A percentile compares a stretch with the other conserved stretches of the same genome.
These are phyloP conservation scores for Euglossa dilemma DNA, from an alignment of 1,140 invertebrate species.

Conservation along the genomic window DNA sequence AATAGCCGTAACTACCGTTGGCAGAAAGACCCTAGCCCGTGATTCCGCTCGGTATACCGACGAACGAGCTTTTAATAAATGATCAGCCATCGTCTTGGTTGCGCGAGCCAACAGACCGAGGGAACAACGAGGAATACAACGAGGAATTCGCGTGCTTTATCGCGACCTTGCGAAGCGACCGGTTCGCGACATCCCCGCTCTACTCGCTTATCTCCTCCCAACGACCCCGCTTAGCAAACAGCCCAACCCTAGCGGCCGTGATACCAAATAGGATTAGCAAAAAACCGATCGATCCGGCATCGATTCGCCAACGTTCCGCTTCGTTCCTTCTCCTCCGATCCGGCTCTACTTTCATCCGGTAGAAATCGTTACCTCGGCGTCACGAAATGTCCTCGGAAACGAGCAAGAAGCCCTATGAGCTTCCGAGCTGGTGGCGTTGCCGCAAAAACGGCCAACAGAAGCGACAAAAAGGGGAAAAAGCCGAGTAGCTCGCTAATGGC, in stretches of 20 bases:
- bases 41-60: conserved; percentile 1
- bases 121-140: neutral
- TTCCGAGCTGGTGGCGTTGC: conserved; percentile 15
- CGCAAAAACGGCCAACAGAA: conserved; percentile 38
- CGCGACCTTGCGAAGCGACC: neutral
- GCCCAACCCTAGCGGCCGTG: neutral
- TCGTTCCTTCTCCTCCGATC: neutral
- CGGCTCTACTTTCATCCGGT: too few relatives aligned
- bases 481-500: conserved; percentile 57
- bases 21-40: neutral
- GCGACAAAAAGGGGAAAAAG: conserved; percentile 37
- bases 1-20: conserved; percentile 5
- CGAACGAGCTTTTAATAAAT: conserved; percentile 46
- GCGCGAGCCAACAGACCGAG: neutral
- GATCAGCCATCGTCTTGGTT: neutral
- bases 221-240: neutral
- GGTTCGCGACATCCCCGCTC: neutral
- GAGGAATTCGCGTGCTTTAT: conserved; percentile 21
- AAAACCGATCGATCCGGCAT: neutral
- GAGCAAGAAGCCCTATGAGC: conserved; percentile 42
- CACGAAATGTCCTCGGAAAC: conserved; percentile 21
- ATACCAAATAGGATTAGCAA: neutral
- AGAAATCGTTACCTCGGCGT: conserved; percentile 32
- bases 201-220: neutral
- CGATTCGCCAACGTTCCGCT: neutral